A percentile compares a stretch with the other conserved stretches of the same genome.
Conservation (phyloP, 92 coral and sea anemone species). For the Siderastrea radians region DNA sequence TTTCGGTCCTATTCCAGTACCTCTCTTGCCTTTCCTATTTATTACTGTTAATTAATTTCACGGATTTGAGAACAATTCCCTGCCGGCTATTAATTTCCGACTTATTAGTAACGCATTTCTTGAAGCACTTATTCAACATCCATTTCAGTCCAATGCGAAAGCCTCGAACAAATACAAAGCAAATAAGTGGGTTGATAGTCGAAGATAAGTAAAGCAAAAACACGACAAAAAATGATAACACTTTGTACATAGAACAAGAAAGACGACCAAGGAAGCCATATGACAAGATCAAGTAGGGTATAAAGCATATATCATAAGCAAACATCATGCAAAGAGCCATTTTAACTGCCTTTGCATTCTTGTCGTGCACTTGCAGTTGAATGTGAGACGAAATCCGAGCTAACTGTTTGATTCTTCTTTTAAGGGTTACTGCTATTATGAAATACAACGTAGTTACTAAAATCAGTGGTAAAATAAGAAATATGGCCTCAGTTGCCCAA, state of each 20-base stretch:
- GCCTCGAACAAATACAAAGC: neutral
- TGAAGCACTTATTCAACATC: neutral
- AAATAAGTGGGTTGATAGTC: neutral
- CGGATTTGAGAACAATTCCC: neutral
- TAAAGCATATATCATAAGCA: neutral
- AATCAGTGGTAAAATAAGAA: neutral
- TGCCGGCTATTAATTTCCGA: neutral
- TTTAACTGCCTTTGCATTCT: neutral
- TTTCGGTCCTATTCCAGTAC: no score
- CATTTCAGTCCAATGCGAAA: neutral
- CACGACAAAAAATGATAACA: neutral
- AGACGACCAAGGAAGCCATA: no score
- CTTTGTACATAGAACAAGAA: neutral
- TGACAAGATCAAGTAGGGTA: neutral
- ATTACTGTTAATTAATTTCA: no score
- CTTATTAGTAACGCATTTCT: neutral
- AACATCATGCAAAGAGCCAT: neutral
- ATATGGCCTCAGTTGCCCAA: neutral
- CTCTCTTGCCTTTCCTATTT: no score
- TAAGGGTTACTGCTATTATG: neutral
- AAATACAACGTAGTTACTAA: neutral
- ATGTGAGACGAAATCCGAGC: neutral
- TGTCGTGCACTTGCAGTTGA: neutral
- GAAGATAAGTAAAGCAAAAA: neutral
- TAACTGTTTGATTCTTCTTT: neutral